These are phyloP conservation scores for Barbus barbus DNA, from an alignment of 2,113 vertebrate species.

Conservation along the genomic window DNA sequence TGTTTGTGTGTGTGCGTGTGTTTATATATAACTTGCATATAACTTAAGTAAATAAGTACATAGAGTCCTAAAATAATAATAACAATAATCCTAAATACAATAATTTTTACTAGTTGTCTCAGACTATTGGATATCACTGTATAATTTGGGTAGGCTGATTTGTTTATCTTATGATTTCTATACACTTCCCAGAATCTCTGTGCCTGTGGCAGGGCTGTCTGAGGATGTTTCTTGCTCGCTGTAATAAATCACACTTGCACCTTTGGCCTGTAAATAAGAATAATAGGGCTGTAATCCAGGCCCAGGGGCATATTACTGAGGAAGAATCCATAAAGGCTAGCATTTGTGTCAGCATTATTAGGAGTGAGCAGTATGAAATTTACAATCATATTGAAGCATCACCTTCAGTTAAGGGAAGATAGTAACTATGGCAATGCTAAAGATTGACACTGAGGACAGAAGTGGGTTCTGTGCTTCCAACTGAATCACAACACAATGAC, in stretches of 20 bases:
- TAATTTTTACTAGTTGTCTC: neutral
- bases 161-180: neutral
- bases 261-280: constrained; percentile 45
- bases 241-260: constrained; percentile 40
- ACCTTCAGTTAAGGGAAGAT: neutral
- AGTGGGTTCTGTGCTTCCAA: constrained; percentile 13
- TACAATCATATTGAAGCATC: constrained; percentile 26
- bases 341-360: constrained; percentile 54
- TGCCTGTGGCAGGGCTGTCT: constrained; percentile 10
- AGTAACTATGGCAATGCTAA: constrained; percentile 44
- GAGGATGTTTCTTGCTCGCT: neutral
- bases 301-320: constrained; percentile 41
- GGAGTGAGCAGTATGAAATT: constrained; percentile 45
- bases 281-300: constrained; percentile 44
- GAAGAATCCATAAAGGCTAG: constrained; percentile 47
- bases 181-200: constrained; percentile 1
- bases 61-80: too few species aligned
- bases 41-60: too few species aligned
- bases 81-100: neutral
- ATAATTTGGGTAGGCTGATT: neutral
- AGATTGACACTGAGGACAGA: constrained; percentile 1
- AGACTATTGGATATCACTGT: too few species aligned
- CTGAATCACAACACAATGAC: constrained; percentile 20
- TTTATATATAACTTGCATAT: too few species aligned
- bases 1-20: too few species aligned